phyloP scores from a whole-genome alignment of 2,888 invertebrate species.

The Tenthredo scrophulariae region DNA sequence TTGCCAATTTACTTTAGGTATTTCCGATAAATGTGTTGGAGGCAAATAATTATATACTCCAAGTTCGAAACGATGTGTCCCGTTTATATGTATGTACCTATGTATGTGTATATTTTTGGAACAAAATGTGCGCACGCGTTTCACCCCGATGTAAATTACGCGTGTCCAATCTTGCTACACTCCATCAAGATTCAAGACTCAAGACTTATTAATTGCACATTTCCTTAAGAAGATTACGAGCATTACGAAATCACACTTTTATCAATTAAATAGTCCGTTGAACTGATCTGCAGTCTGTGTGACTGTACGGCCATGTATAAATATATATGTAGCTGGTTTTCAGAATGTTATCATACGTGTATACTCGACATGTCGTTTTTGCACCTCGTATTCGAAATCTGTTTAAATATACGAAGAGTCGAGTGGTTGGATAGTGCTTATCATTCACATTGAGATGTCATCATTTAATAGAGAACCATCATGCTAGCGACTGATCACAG shows the following conservation, averaged over 20 bases:
- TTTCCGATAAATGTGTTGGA: not conserved
- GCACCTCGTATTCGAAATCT: not conserved
- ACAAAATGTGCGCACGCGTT: constrained; percentile 6
- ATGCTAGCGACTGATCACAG: not conserved
- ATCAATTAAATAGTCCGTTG: not conserved
- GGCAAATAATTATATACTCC: not conserved
- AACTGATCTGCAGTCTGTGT: not conserved
- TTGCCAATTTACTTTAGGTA: not conserved
- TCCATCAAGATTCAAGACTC: not conserved
- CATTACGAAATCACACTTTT: not conserved
- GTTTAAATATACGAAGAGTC: not conserved
- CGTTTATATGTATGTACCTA: not conserved
- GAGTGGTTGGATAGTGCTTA: not conserved
- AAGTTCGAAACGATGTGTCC: not conserved
- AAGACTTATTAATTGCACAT: not conserved
- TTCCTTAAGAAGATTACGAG: not conserved
- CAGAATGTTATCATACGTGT: not conserved
- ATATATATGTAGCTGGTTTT: not conserved
- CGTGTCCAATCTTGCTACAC: not conserved
- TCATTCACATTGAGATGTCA: not conserved
- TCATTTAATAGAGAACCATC: not conserved
- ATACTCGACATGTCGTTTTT: not conserved
- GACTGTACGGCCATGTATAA: too few species aligned
- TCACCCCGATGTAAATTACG: not conserved
- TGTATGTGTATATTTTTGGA: not conserved